phyloP scores from a whole-genome alignment of 2,797 vertebrate species.

The Macropus fuliginosus region DNA sequence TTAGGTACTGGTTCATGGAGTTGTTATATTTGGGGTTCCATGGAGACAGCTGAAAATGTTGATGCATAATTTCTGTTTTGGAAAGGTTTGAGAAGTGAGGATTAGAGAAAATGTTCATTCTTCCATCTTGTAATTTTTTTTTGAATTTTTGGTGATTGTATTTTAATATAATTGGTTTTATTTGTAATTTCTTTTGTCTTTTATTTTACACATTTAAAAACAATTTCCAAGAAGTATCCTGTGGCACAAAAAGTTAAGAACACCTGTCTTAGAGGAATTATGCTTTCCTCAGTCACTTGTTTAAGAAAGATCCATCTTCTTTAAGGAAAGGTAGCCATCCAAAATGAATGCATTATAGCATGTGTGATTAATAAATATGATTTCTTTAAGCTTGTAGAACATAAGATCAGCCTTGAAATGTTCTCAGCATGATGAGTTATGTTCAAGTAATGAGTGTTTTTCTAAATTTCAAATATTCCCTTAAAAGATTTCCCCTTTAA shows the following conservation, averaged over 20 bases:
- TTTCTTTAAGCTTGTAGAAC: background rate
- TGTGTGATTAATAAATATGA: background rate
- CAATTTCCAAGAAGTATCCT: background rate
- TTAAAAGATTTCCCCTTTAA: conserved; percentile 48
- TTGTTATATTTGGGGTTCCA: background rate
- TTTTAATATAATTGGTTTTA: background rate
- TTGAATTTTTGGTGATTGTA: background rate
- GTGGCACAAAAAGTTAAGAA: background rate
- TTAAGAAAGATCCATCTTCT: background rate
- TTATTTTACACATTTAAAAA: background rate
- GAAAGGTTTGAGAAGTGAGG: background rate
- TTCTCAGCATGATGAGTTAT: background rate
- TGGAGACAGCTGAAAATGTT: background rate
- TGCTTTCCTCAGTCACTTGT: background rate
- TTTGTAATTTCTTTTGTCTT: background rate
- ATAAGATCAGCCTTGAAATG: background rate
- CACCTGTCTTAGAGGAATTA: background rate
- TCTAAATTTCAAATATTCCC: background rate
- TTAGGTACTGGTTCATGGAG: background rate
- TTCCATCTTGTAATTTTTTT: background rate
- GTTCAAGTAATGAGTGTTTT: background rate
- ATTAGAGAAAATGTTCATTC: background rate
- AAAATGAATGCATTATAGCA: background rate
- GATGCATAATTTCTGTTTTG: background rate
- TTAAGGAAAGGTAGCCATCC: background rate